Conservation (phyloP, 2,888 invertebrate species). For the Clistopyga incitator region DNA sequence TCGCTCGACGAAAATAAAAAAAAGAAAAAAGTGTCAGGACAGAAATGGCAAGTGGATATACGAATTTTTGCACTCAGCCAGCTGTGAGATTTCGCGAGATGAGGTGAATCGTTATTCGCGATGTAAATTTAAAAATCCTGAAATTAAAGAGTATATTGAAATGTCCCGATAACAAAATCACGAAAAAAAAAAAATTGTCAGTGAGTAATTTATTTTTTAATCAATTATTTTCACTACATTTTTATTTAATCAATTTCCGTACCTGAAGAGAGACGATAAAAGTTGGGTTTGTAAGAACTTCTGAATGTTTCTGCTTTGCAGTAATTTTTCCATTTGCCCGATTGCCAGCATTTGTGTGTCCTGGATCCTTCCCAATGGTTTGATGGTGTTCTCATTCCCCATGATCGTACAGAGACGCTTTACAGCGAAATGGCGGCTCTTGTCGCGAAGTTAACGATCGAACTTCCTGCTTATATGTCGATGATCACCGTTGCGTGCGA, state of each 20-base stretch:
- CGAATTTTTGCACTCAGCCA: constrained; percentile 54
- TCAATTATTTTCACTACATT: too few species aligned
- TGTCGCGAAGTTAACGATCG: constrained; percentile 56
- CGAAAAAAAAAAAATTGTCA: too few species aligned
- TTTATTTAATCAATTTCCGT: too few species aligned
- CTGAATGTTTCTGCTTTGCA: too few species aligned
- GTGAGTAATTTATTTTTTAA: too few species aligned
- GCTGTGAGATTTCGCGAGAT: constrained; percentile 54
- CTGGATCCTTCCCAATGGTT: background rate
- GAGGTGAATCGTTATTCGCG: constrained; percentile 32
- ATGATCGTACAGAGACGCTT: constrained; percentile 38
- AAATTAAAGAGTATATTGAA: too few species aligned
- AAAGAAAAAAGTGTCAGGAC: constrained; percentile 1
- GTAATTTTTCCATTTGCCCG: too few species aligned
- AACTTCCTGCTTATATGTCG: constrained; percentile 54
- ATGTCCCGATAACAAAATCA: background rate
- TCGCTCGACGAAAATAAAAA: constrained; percentile 36
- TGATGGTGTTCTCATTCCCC: constrained; percentile 10
- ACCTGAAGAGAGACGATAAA: too few species aligned
- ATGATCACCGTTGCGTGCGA: constrained; percentile 38
- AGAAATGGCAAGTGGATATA: constrained; percentile 28
- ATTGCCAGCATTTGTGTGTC: background rate
- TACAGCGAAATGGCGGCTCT: constrained; percentile 7
- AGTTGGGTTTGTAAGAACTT: too few species aligned
- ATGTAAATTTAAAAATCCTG: constrained; percentile 40